Percentiles rank a stretch among this genome's conserved stretches.
Evolutionary conservation across 2,888 invertebrate species (phyloP).

Genomic region (Pristionchus maxplancki): DNA sequence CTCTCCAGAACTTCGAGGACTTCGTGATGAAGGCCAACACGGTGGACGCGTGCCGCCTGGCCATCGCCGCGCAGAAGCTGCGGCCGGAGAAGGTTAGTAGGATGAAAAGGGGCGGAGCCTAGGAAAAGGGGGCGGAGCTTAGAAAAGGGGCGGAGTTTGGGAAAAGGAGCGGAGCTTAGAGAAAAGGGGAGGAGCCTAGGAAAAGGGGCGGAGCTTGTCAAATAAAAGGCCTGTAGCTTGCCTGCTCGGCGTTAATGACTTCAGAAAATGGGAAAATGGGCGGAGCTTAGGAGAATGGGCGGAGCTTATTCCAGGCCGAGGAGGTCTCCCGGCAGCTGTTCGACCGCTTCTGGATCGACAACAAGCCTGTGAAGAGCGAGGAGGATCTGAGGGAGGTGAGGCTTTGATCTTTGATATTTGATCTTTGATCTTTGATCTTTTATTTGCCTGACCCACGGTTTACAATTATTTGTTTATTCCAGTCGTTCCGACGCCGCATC

Average conservation of each 20-base stretch:
- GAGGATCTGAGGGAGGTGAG: not conserved
- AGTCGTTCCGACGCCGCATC: too few species aligned
- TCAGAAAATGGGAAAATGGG: too few species aligned
- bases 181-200: not conserved
- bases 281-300: not conserved
- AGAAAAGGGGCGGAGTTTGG: not conserved
- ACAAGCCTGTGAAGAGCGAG: conserved; percentile 30
- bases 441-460: too few species aligned
- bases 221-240: too few species aligned
- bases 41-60: conserved; percentile 19
- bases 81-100: conserved; percentile 33
- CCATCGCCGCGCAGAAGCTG: conserved; percentile 1
- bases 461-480: too few species aligned
- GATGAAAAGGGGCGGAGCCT: not conserved
- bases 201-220: not conserved
- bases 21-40: conserved; percentile 30
- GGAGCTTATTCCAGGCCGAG: conserved; percentile 26
- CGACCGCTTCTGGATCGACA: conserved; percentile 49
- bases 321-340: conserved; percentile 47
- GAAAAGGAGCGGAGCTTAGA: too few species aligned
- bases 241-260: too few species aligned
- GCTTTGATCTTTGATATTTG: not conserved
- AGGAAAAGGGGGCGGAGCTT: not conserved
- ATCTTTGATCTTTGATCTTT: not conserved
- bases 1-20: not conserved